Evolutionary conservation across 2,888 invertebrate species (phyloP).

Genomic region (Limnephilus marmoratus): DNA sequence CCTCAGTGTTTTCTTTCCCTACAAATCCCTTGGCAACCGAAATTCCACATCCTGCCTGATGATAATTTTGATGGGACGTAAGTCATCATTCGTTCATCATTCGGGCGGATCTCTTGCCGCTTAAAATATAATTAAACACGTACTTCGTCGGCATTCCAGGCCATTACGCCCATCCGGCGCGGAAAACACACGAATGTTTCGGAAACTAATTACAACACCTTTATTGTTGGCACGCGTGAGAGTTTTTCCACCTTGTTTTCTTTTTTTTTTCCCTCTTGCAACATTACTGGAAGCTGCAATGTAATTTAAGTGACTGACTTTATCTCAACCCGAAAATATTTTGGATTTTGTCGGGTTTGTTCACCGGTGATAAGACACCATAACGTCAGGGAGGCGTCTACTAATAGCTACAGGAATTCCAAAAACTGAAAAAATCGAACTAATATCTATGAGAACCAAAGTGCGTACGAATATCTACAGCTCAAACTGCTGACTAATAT

Average conservation of each 20-base stretch:
- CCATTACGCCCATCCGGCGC: conserved; percentile 60
- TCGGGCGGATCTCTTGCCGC: conserved; percentile 43
- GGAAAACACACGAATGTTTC: conserved; percentile 12
- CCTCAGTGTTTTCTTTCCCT: background rate
- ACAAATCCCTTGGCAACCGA: background rate
- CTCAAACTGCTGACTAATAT: no score
- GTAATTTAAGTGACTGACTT: background rate
- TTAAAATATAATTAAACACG: conserved; percentile 63
- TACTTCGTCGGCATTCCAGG: conserved; percentile 56
- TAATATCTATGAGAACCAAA: no score
- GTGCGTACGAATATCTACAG: no score
- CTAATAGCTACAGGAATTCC: no score
- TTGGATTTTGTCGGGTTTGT: background rate
- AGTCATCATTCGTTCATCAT: conserved; percentile 34
- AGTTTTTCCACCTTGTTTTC: no score
- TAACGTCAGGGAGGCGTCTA: no score
- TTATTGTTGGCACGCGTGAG: conserved; percentile 29
- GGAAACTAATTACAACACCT: conserved; percentile 39
- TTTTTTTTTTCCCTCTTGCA: background rate
- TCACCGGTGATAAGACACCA: background rate
- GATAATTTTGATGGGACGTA: background rate
- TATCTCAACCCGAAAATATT: background rate
- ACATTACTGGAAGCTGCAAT: background rate
- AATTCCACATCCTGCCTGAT: background rate
- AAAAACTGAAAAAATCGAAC: no score